A percentile compares a stretch with the other conserved stretches of the same genome.
Evolutionary conservation across 1,140 invertebrate genomes (phyloP).

Genomic region (Ectropis grisescens): DNA sequence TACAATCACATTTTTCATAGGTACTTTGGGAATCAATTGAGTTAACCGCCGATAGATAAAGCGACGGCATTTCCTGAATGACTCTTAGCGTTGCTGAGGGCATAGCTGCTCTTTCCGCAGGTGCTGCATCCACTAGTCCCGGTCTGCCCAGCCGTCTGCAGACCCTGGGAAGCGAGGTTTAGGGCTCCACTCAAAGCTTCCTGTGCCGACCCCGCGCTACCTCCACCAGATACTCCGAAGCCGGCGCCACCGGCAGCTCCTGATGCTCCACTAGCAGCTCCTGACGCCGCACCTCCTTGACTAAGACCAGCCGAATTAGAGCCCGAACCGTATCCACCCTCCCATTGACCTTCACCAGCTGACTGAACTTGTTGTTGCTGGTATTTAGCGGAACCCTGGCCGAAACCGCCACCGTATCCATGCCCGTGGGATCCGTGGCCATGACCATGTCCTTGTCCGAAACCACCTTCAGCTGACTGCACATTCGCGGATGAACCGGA

Average conservation of each 20-base stretch:
- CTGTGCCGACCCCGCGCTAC: slow-evolving; percentile 6
- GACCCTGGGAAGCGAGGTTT: slow-evolving; percentile 37
- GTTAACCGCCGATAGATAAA: slow-evolving; percentile 5
- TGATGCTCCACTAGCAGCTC: background rate
- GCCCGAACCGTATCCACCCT: background rate
- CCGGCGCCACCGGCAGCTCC: background rate
- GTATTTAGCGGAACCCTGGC: background rate
- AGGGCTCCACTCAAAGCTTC: slow-evolving; percentile 32
- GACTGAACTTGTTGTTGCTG: slow-evolving; percentile 7
- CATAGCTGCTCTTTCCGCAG: slow-evolving; percentile 31
- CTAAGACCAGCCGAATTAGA: background rate
- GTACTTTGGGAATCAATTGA: too few species aligned
- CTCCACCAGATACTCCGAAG: background rate
- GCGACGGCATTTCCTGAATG: slow-evolving; percentile 39
- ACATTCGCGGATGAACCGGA: too few species aligned
- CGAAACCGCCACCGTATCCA: background rate
- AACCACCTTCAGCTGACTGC: background rate
- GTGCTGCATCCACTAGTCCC: slow-evolving; percentile 27
- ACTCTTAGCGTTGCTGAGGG: slow-evolving; percentile 49
- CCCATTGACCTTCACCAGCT: slow-evolving; percentile 1
- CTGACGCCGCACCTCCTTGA: too few species aligned
- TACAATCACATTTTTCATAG: too few species aligned
- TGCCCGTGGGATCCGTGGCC: background rate
- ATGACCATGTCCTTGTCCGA: background rate
- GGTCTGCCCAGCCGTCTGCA: slow-evolving; percentile 24